phyloP scores from a whole-genome alignment of 2,113 vertebrate genomes.

The Chloebia gouldiae region DNA sequence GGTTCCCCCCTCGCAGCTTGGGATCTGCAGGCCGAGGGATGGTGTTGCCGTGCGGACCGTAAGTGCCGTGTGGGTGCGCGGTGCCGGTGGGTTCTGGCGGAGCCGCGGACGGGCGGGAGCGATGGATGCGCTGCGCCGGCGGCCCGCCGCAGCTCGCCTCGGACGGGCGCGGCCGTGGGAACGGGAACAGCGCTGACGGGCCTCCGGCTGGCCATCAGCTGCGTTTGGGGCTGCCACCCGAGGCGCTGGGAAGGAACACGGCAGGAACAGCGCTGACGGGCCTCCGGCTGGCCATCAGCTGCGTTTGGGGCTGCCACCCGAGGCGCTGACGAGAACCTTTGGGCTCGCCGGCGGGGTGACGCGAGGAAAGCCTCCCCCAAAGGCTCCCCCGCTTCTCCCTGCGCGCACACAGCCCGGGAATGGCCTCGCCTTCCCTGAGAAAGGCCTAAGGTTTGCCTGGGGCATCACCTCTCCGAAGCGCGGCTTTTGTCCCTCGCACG shows the following conservation, averaged over 20 bases:
- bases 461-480: not conserved
- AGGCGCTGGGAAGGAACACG: too few relatives aligned
- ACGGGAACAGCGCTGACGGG: not conserved
- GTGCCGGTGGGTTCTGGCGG: not conserved
- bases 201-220: not conserved
- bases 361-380: not conserved
- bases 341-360: not conserved
- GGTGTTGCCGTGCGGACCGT: slow-evolving; percentile 73
- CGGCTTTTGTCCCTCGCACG: not conserved
- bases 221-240: not conserved
- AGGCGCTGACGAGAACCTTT: not conserved
- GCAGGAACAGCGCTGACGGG: not conserved
- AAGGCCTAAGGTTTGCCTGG: not conserved
- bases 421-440: fast-evolving
- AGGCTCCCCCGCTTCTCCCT: not conserved
- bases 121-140: not conserved
- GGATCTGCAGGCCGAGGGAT: slow-evolving; percentile 67
- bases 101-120: not conserved
- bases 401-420: not conserved
- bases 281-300: not conserved
- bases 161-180: not conserved
- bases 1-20: slow-evolving; percentile 36
- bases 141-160: slow-evolving; percentile 6
- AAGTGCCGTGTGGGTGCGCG: slow-evolving; percentile 65
- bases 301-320: not conserved